Evolutionary conservation across 2,888 invertebrate genomes (phyloP), one percentile per base, ranked within the genome.

Genomic region (Tachina fera): DNA sequence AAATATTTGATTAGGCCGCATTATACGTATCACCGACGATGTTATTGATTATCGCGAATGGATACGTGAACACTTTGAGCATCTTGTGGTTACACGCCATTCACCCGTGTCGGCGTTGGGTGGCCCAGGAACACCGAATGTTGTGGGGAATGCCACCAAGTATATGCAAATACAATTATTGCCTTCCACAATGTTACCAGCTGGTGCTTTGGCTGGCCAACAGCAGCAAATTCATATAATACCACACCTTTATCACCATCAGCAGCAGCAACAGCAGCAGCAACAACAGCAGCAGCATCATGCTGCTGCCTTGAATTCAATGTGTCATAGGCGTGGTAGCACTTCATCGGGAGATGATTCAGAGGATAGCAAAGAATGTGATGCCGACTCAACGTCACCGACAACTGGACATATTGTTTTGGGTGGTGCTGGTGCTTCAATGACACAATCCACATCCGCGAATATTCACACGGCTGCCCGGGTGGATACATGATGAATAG

Each of bases 11-110:
- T 22, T 63, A 91, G 98, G 98, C 53, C 96, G 98, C 89, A 97
- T 99, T 89, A 95, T 99, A 89, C 95, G 97, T 89, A 96, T 99
- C 81, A 98, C 98, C 61, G 98, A 98, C 93, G 97, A 98, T 93
- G 98, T 99, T 90, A 94, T 95, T 90, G 94, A 95, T 92, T 95
- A 95, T 92, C 92, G 93, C 72, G 92, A 92, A 87, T 93, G 93
- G 93, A 93, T 93, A 84, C 91, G 92, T 67, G 92, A 92, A 60
- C 92, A 91, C 78, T 93, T 92, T 88, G 92, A 92, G 76, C 91
- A 92, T 88, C 89, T 91, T 78, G 90, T 91, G 61, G 88, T 91
- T 74, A 89, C 91, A 70, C 90, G 91, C 74, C 90, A 90, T 80
- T 89, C 92, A 5, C 90, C 91, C n/a, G 87, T 92, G 78, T 86